phyloP scores from a whole-genome alignment of 2,113 vertebrate genomes.

The Corythornis madagascariensis region DNA sequence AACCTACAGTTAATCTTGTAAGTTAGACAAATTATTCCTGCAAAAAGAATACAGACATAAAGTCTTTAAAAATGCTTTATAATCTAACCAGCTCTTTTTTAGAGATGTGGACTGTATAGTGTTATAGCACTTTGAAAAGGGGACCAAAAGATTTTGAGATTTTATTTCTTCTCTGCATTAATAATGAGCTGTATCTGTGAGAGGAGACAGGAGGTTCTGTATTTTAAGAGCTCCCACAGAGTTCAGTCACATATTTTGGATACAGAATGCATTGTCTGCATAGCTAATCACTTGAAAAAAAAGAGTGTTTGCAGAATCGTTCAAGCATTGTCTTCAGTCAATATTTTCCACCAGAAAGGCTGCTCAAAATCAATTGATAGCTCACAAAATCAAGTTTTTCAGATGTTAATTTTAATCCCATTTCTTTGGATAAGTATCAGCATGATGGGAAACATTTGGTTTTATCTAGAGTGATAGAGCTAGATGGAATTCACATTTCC shows the following conservation, averaged over 20 bases:
- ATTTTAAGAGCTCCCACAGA: neutral
- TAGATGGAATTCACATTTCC: neutral
- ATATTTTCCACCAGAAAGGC: neutral
- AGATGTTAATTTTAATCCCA: neutral
- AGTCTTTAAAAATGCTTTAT: neutral
- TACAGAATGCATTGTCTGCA: neutral
- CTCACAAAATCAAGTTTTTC: neutral
- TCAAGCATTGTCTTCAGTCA: neutral
- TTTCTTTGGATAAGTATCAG: neutral
- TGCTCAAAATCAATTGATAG: neutral
- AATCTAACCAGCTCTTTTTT: neutral
- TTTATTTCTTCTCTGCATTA: neutral
- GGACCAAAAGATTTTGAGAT: neutral
- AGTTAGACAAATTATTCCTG: neutral
- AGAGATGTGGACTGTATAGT: neutral
- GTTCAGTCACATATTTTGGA: neutral
- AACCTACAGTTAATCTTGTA: neutral
- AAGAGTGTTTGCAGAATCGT: neutral
- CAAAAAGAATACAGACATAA: neutral
- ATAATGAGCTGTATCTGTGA: neutral
- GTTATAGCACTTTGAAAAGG: neutral
- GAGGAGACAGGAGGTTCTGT: fast-evolving
- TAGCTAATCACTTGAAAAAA: neutral
- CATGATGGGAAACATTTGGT: neutral
- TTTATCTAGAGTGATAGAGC: neutral